Percentiles rank a stretch among this genome's conserved stretches.
These are phyloP conservation scores for Rhea americana DNA, from an alignment of 2,113 vertebrate genomes.

Conservation along the genomic window DNA sequence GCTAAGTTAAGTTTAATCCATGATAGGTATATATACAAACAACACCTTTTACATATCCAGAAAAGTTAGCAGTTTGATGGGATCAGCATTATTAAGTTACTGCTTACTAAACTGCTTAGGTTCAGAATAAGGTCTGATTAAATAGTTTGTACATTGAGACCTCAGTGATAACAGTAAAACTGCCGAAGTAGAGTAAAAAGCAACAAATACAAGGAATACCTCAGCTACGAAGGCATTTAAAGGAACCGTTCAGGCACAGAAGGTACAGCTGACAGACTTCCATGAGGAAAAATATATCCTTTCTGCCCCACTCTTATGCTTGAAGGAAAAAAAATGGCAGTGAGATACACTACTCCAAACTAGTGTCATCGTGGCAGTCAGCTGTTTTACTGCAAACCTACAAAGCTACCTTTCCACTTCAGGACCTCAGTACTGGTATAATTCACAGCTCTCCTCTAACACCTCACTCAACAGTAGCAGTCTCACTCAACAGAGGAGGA, in stretches of 20 bases:
- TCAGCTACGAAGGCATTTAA: neutral
- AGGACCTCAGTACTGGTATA: neutral
- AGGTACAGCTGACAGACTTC: neutral
- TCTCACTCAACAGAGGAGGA: neutral
- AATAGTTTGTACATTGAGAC: neutral
- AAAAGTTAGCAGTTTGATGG: neutral
- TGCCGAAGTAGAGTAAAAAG: neutral
- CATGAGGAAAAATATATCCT: neutral
- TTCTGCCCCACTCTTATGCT: neutral
- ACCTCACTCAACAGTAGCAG: neutral
- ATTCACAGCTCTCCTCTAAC: neutral
- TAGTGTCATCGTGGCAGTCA: neutral
- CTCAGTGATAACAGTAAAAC: neutral
- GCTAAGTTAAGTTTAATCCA: neutral
- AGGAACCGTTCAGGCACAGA: neutral
- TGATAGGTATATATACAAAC: neutral
- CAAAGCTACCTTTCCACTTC: neutral
- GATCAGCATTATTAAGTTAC: conserved; percentile 9
- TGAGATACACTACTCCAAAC: neutral
- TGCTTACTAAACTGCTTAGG: neutral
- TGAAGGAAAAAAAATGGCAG: neutral
- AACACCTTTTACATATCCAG: neutral
- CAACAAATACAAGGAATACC: neutral
- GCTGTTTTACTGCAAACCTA: neutral
- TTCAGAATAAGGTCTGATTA: neutral